Conservation (phyloP, 2,888 invertebrate genomes). For the Crioceris asparagi region DNA sequence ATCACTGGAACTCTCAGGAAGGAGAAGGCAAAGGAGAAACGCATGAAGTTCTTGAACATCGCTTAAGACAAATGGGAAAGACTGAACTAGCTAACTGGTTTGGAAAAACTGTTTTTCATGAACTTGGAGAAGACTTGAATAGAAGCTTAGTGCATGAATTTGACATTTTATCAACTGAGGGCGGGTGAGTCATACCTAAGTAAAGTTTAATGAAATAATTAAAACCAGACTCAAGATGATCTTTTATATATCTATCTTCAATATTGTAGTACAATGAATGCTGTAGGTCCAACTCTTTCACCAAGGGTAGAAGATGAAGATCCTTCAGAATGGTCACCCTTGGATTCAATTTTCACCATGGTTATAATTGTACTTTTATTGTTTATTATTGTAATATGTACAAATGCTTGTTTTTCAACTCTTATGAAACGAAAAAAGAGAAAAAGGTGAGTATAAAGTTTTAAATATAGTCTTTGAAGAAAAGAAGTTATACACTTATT, state of each 20-base stretch:
- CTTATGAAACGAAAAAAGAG: no score
- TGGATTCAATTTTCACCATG: constrained; percentile 26
- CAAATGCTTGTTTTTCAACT: no score
- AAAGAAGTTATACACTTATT: no score
- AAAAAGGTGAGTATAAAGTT: no score
- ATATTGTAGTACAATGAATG: background rate
- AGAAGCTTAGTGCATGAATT: constrained; percentile 28
- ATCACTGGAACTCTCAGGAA: constrained; percentile 46
- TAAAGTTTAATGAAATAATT: no score
- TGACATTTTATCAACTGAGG: no score
- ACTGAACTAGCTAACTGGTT: constrained; percentile 51
- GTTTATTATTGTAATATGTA: constrained; percentile 11
- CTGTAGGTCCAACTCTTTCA: constrained; percentile 15
- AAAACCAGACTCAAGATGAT: no score
- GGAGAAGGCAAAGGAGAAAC: constrained; percentile 46
- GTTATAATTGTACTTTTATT: constrained; percentile 15
- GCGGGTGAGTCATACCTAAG: no score
- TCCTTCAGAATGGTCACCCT: constrained; percentile 26
- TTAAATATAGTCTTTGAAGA: no score
- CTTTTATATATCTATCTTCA: no score
- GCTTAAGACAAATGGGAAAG: constrained; percentile 48
- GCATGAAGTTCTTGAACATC: constrained; percentile 44
- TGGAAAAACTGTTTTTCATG: constrained; percentile 44
- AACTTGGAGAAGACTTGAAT: constrained; percentile 41
- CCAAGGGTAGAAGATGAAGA: constrained; percentile 21